phyloP scores from a whole-genome alignment of 1,140 invertebrate species.

The Achroia grisella region DNA sequence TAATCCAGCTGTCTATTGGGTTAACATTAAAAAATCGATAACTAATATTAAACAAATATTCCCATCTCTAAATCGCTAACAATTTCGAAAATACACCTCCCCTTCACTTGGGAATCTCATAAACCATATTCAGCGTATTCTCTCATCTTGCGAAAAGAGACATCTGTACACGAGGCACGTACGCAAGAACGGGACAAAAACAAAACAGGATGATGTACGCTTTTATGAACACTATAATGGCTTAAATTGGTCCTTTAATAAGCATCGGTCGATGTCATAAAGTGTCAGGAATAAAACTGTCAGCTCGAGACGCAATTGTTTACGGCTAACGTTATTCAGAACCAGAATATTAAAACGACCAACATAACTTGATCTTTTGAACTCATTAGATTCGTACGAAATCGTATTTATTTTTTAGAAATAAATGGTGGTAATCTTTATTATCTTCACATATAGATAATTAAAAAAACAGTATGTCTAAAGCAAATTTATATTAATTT shows the following conservation, averaged over 20 bases:
- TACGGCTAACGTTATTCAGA: constrained; percentile 32
- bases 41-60: neutral
- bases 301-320: constrained; percentile 40
- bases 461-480: no score
- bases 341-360: constrained; percentile 27
- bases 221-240: constrained; percentile 65
- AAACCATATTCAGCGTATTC: constrained; percentile 50
- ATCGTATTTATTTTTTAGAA: no score
- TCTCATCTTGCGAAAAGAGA: constrained; percentile 29
- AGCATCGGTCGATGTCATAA: constrained; percentile 53
- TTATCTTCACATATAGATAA: no score
- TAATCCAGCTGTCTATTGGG: no score
- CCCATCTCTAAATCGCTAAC: constrained; percentile 21
- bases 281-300: constrained; percentile 45
- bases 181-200: constrained; percentile 27
- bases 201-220: constrained; percentile 61
- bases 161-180: constrained; percentile 4
- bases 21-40: no score
- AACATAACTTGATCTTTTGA: constrained; percentile 9
- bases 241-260: constrained; percentile 70
- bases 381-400: no score
- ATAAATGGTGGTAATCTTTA: no score
- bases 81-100: constrained; percentile 58
- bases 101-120: constrained; percentile 58
- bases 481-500: no score